Percentiles rank a stretch among this genome's conserved stretches.
Evolutionary conservation across 2,888 invertebrate genomes (phyloP).

Genomic region (Acrocera orbiculus): DNA sequence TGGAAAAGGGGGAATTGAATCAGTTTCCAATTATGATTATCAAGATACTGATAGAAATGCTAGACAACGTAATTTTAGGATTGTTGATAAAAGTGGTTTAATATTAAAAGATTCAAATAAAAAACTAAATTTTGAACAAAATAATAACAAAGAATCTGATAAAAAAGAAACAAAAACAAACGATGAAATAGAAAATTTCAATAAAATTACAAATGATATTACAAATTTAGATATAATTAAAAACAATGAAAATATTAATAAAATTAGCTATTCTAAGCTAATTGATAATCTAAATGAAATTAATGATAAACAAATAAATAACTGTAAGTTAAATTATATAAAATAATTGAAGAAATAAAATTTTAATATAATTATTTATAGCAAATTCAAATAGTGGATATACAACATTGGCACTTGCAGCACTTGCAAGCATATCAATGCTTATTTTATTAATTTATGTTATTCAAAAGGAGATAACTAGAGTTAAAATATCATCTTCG

Average conservation of each 20-base stretch:
- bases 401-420: no score
- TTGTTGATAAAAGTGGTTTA: slow-evolving; percentile 26
- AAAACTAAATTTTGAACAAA: slow-evolving; percentile 1
- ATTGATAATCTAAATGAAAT: slow-evolving; percentile 14
- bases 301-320: no score
- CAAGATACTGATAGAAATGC: slow-evolving; percentile 24
- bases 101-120: slow-evolving; percentile 19
- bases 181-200: slow-evolving; percentile 6
- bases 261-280: slow-evolving; percentile 8
- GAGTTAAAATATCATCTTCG: no score
- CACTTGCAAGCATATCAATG: no score
- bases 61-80: slow-evolving; percentile 25
- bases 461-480: no score
- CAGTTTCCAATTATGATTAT: slow-evolving; percentile 16
- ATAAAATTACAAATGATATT: slow-evolving; percentile 4
- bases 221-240: slow-evolving; percentile 15
- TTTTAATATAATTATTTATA: no score
- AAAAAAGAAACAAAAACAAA: no score
- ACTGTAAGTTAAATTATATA: no score
- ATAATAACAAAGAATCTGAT: slow-evolving; percentile 1
- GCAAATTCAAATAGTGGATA: no score
- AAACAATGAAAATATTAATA: slow-evolving; percentile 16
- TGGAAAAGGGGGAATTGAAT: slow-evolving; percentile 35
- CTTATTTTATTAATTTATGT: no score
- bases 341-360: no score